Base-by-base conservation (phyloP, 2,888 invertebrate species). In the Balanococcus diminutus region DNA sequence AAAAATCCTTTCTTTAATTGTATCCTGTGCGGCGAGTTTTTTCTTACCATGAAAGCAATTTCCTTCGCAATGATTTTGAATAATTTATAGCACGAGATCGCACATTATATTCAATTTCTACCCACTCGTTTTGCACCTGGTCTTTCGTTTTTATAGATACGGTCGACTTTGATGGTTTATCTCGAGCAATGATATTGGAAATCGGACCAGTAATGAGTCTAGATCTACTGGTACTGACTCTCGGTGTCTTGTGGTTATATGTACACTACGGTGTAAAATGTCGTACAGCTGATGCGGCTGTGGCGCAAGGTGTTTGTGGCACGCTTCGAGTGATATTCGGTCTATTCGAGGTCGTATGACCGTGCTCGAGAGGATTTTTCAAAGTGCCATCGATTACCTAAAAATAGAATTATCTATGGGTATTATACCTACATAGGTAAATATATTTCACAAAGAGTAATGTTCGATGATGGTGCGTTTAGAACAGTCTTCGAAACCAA, bases 161-260 rank as follows among this genome's bases (percentile, higher is more conserved):
- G 22, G 28, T 82, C 51, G 82, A 51, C 81, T 46, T 81, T 81
- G 51, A 82, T 28, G 56, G 31, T 51, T 82, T 51, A 82, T 46
- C 28, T 56, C 51, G 32, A 32, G 82, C 56, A 56, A 56, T 82
- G 82, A 56, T 82, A 82, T 82, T 82, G 51, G 51, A 82, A 82
- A 82, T 82, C 51, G n/a, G 82, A 82, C 82, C 56, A n/a, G 82
- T 82, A 81, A 81, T 81, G 56, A 82, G 51, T 81, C 36, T 82
- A 32, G 16, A 31, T 2, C 32, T n/a, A 9, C n/a, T 46, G 9
- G 46, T n/a, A 46, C n/a, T 11, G 16, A 56, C 9, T 22, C 4
- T n/a, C n/a, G n/a, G n/a, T n/a, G 19, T 56, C 39, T 82, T 51
- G 56, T 19, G 82, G 82, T 82, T 82, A 82, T 19, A 6, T 56